phyloP scores from a whole-genome alignment of 2,888 invertebrate genomes.

The Cheilosia grossa region DNA sequence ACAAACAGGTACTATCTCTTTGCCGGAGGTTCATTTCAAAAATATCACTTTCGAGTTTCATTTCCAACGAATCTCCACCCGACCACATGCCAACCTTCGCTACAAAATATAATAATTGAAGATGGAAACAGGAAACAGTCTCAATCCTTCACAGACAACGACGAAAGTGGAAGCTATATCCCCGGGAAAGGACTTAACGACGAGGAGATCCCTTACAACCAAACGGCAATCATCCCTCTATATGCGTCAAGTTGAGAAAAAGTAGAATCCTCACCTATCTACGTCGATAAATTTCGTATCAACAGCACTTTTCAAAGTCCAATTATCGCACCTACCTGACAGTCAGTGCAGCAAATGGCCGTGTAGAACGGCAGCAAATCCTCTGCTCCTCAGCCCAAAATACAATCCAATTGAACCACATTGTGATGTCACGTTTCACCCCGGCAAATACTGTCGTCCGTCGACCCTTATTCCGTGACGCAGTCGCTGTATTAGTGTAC shows the following conservation, averaged over 20 bases:
- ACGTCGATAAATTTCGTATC: constrained; percentile 59
- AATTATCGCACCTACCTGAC: constrained; percentile 66
- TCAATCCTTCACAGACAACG: background rate
- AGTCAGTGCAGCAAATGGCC: constrained; percentile 24
- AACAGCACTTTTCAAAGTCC: constrained; percentile 57
- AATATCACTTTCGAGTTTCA: too few relatives aligned
- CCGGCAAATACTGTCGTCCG: constrained; percentile 8
- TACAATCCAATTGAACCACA: constrained; percentile 50
- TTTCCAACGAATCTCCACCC: background rate
- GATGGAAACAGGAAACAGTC: background rate
- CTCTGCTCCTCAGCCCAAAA: constrained; percentile 21
- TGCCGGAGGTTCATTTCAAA: too few relatives aligned
- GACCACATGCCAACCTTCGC: background rate
- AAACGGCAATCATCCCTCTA: background rate
- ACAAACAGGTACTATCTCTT: too few relatives aligned
- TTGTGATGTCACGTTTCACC: constrained; percentile 54
- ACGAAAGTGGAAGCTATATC: too few relatives aligned
- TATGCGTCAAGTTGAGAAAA: background rate
- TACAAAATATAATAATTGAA: background rate
- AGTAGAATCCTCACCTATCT: constrained; percentile 11
- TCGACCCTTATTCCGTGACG: constrained; percentile 46
- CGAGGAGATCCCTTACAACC: constrained; percentile 16
- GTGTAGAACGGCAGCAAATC: constrained; percentile 2
- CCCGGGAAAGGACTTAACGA: background rate
- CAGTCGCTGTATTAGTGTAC: constrained; percentile 16